Evolutionary conservation across 2,113 vertebrate genomes (phyloP).

Genomic region (Percina caprodes): DNA sequence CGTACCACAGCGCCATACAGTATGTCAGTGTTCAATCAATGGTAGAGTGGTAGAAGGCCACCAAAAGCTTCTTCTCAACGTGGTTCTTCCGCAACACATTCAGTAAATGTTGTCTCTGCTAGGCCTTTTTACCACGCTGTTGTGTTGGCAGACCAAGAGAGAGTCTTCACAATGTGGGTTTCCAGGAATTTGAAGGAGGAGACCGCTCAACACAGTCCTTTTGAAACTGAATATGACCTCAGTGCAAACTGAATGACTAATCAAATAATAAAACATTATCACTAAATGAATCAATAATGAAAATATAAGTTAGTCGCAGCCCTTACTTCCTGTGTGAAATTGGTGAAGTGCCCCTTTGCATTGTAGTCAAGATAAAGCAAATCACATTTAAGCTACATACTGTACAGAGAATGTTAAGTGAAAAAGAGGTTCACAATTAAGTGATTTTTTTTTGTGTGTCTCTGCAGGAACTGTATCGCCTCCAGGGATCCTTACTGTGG

Average conservation of each 20-base stretch:
- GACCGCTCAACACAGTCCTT: too few relatives aligned
- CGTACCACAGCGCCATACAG: too few relatives aligned
- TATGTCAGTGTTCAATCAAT: too few relatives aligned
- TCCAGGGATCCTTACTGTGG: conserved; percentile 96
- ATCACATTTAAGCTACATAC: background rate
- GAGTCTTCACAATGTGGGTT: too few relatives aligned
- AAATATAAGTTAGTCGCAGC: background rate
- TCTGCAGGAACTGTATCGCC: conserved; percentile 90
- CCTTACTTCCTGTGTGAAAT: background rate
- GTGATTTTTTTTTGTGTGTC: conserved; percentile 11
- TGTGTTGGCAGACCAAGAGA: too few relatives aligned
- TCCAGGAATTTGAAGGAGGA: too few relatives aligned
- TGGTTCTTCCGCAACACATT: too few relatives aligned
- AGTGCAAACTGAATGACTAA: too few relatives aligned
- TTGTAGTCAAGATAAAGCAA: background rate
- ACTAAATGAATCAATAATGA: background rate
- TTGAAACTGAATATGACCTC: background rate
- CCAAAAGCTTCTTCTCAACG: too few relatives aligned
- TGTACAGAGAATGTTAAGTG: background rate
- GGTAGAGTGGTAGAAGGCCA: too few relatives aligned
- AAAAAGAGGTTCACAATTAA: background rate
- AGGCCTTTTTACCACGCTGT: too few relatives aligned
- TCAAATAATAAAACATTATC: background rate
- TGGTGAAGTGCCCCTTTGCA: background rate
- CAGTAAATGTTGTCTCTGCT: too few relatives aligned